Evolutionary conservation across 2,113 vertebrate genomes (phyloP).

Genomic region (Neoarius graeffei): DNA sequence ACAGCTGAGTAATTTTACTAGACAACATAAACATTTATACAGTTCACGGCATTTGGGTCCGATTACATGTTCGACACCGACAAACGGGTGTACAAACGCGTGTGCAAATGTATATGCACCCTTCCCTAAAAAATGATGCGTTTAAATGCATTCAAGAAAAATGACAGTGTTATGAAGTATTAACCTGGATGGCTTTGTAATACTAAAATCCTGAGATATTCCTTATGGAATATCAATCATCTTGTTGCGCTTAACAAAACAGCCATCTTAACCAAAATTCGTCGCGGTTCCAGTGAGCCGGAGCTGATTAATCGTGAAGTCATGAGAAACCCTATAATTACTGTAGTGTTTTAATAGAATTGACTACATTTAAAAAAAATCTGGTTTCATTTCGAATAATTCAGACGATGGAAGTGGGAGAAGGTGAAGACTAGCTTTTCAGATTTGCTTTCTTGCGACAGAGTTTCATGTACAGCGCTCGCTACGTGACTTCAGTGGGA

Average conservation of each 20-base stretch:
- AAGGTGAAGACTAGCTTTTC: not conserved
- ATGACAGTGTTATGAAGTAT: not conserved
- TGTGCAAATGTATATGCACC: not conserved
- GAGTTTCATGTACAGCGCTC: not conserved
- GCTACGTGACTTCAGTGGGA: not conserved
- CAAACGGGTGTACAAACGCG: not conserved
- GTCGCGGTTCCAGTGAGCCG: not conserved
- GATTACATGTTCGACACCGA: not conserved
- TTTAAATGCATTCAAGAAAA: not conserved
- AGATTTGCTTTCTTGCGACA: not conserved
- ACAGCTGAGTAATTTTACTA: not conserved
- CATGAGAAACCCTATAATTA: not conserved
- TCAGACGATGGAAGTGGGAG: not conserved
- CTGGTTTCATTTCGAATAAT: not conserved
- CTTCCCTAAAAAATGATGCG: not conserved
- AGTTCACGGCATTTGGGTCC: not conserved
- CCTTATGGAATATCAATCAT: not conserved
- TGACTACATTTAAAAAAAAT: not conserved
- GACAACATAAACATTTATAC: not conserved
- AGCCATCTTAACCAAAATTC: not conserved
- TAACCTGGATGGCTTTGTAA: not conserved
- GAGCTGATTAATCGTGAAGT: not conserved
- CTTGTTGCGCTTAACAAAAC: too few species aligned
- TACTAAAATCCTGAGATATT: not conserved
- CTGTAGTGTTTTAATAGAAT: not conserved